Evolutionary conservation across 2,888 invertebrate genomes (phyloP).

Genomic region (Epistrophe eligans): DNA sequence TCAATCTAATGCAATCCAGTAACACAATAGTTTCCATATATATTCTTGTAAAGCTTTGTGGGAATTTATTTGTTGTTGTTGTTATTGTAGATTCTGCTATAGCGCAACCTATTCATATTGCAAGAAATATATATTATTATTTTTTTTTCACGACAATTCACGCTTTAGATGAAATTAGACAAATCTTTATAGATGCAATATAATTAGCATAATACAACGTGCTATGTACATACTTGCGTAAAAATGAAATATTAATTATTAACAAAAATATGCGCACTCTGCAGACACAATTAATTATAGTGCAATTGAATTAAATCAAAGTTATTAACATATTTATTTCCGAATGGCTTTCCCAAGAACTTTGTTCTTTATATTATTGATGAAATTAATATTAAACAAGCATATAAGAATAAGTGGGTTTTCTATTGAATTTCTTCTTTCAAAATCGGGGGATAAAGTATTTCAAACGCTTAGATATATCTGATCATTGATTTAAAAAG

Average conservation of each 20-base stretch:
- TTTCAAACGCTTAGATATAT: too few species aligned
- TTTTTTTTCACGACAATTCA: conserved; percentile 7
- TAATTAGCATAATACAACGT: conserved; percentile 7
- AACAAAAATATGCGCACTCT: not conserved
- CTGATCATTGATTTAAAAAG: too few species aligned
- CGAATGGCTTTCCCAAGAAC: not conserved
- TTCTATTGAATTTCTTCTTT: not conserved
- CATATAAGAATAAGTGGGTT: not conserved
- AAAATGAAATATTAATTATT: not conserved
- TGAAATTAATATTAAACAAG: not conserved
- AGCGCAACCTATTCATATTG: conserved; percentile 14
- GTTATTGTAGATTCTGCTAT: not conserved
- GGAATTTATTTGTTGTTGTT: not conserved
- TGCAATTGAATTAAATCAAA: conserved; percentile 29
- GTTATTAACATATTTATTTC: conserved; percentile 19
- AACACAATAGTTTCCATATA: conserved; percentile 10
- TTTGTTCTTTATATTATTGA: conserved; percentile 3
- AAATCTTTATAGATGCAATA: conserved; percentile 3
- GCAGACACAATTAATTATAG: conserved; percentile 3
- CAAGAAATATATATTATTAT: not conserved
- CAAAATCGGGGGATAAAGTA: too few species aligned
- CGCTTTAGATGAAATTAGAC: not conserved
- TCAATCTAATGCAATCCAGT: conserved; percentile 23
- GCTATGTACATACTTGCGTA: not conserved
- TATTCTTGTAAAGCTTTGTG: conserved; percentile 8